A percentile compares a stretch with the other conserved stretches of the same genome.
Conservation (phyloP, 2,888 invertebrate genomes). For the Apantesis nais region DNA sequence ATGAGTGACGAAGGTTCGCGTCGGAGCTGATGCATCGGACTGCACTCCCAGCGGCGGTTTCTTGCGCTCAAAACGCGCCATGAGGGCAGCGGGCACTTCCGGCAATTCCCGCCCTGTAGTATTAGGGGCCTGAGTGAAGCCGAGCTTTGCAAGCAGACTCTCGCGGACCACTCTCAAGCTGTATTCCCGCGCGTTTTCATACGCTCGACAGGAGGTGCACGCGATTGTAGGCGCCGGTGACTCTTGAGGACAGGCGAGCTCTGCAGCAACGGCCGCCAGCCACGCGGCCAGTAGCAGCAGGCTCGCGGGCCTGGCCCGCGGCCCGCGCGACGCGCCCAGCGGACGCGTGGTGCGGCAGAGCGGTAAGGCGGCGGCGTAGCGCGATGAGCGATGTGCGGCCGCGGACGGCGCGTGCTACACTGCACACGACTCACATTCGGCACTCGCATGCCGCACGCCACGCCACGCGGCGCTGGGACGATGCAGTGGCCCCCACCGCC, state of each 20-base stretch:
- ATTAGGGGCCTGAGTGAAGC: slow-evolving; percentile 87
- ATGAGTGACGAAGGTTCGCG: slow-evolving; percentile 82
- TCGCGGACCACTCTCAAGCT: slow-evolving; percentile 88
- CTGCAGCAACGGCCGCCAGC: slow-evolving; percentile 78
- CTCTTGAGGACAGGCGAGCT: slow-evolving; percentile 74
- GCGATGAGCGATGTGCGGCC: slow-evolving; percentile 79
- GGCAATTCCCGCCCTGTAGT: slow-evolving; percentile 86
- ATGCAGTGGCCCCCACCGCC: slow-evolving; percentile 53
- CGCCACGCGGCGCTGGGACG: slow-evolving; percentile 51
- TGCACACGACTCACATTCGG: slow-evolving; percentile 71
- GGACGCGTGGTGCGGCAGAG: slow-evolving; percentile 85
- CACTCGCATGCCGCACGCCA: slow-evolving; percentile 45
- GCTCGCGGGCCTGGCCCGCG: slow-evolving; percentile 86
- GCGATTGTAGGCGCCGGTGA: slow-evolving; percentile 65
- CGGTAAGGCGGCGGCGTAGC: slow-evolving; percentile 82
- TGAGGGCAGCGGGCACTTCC: slow-evolving; percentile 84
- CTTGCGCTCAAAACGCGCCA: slow-evolving; percentile 81
- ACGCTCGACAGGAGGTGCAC: slow-evolving; percentile 84
- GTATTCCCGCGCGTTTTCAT: slow-evolving; percentile 86
- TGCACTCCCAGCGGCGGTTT: slow-evolving; percentile 86
- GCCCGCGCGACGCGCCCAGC: slow-evolving; percentile 85
- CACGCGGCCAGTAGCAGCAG: slow-evolving; percentile 83
- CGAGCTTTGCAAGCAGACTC: slow-evolving; percentile 87
- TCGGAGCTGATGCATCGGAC: slow-evolving; percentile 85
- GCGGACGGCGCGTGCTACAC: slow-evolving; percentile 83